phyloP scores from a whole-genome alignment of 2,888 invertebrate genomes.

The Orthosia incerta region DNA sequence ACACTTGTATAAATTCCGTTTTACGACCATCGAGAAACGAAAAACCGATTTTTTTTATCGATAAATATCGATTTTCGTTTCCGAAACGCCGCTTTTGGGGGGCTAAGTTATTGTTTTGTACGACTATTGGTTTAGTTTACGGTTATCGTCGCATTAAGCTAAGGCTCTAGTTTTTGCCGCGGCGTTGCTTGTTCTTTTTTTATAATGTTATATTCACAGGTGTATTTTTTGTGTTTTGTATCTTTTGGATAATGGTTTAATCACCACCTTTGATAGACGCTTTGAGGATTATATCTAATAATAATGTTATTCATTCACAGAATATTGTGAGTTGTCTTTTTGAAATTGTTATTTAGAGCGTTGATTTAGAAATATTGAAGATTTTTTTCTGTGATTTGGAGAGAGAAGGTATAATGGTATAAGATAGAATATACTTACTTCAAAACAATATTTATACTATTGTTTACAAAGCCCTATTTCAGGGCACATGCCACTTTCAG shows the following conservation, averaged over 20 bases:
- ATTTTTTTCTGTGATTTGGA: no score
- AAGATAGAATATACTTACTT: no score
- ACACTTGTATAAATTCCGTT: slow-evolving; percentile 75
- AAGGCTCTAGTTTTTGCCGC: slow-evolving; percentile 52
- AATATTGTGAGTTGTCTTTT: background rate
- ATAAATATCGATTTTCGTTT: slow-evolving; percentile 77
- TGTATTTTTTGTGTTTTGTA: slow-evolving; percentile 1
- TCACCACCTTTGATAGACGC: background rate
- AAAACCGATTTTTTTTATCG: slow-evolving; percentile 74
- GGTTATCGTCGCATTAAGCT: slow-evolving; percentile 79
- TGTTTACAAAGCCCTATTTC: no score
- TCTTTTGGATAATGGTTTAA: slow-evolving; percentile 25
- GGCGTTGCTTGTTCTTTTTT: slow-evolving; percentile 28
- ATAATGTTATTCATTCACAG: background rate
- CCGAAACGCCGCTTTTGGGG: slow-evolving; percentile 66
- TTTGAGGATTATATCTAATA: background rate
- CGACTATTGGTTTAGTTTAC: slow-evolving; percentile 85
- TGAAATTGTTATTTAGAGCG: no score
- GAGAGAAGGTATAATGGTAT: no score
- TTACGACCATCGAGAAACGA: slow-evolving; percentile 67
- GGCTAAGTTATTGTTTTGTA: slow-evolving; percentile 78
- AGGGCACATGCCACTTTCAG: background rate
- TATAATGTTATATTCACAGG: slow-evolving; percentile 13
- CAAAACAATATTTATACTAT: no score
- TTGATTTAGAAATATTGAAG: no score